phyloP scores from a whole-genome alignment of 2,797 vertebrate genomes.

The Eulemur mongoz region DNA sequence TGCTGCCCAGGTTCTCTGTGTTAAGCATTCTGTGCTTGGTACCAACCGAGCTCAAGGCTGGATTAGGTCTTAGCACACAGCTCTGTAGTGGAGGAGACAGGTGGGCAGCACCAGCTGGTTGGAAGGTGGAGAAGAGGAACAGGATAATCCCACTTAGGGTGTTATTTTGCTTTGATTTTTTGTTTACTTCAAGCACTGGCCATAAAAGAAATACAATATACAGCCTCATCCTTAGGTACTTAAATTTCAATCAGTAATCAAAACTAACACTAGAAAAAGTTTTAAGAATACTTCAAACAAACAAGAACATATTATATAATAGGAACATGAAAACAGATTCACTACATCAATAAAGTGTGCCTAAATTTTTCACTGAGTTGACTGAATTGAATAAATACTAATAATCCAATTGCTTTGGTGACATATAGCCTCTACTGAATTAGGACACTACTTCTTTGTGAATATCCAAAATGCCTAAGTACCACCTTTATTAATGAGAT shows the following conservation, averaged over 20 bases:
- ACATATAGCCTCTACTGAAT: neutral
- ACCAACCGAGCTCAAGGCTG: neutral
- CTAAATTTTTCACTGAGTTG: neutral
- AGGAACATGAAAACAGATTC: neutral
- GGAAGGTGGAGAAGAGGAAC: neutral
- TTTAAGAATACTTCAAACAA: slow-evolving; percentile 41
- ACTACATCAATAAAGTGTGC: neutral
- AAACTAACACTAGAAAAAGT: slow-evolving; percentile 22
- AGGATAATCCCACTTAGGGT: neutral
- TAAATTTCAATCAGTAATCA: neutral
- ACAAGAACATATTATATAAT: neutral
- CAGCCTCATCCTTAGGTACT: neutral
- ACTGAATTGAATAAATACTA: neutral
- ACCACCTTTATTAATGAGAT: neutral
- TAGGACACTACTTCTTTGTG: neutral
- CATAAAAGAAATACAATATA: neutral
- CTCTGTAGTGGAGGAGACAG: neutral
- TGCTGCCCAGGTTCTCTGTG: neutral
- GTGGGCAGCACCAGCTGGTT: neutral
- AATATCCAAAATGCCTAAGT: slow-evolving; percentile 3
- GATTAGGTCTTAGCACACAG: neutral
- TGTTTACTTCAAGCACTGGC: neutral
- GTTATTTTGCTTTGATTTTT: slow-evolving; percentile 3
- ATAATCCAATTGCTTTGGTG: neutral
- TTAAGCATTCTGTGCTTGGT: neutral